Evolutionary conservation across 2,888 invertebrate genomes (phyloP).

Genomic region (Dendrolimus pini): DNA sequence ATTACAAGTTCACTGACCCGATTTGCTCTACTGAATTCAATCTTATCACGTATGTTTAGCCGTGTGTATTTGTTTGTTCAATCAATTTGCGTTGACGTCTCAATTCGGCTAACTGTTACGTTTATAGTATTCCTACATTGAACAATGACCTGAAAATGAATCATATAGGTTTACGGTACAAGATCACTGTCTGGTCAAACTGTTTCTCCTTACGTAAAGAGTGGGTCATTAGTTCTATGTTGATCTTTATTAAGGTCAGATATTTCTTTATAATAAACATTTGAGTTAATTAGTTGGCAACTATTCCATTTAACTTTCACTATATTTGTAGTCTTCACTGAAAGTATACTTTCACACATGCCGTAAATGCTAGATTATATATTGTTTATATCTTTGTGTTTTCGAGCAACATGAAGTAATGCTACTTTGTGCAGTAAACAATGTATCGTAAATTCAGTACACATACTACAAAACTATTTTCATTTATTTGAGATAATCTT

Average conservation of each 20-base stretch:
- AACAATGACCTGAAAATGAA: slow-evolving; percentile 66
- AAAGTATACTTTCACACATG: too few species aligned
- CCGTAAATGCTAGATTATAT: too few species aligned
- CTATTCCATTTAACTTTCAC: too few species aligned
- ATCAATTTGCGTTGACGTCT: slow-evolving; percentile 58
- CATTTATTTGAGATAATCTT: too few species aligned
- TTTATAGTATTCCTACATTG: slow-evolving; percentile 35
- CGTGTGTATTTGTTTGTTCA: slow-evolving; percentile 48
- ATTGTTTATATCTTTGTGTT: too few species aligned
- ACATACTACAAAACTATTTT: too few species aligned
- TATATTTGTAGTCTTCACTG: too few species aligned
- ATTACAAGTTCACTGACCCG: slow-evolving; percentile 37
- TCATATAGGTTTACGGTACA: slow-evolving; percentile 50
- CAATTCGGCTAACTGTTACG: slow-evolving; percentile 67
- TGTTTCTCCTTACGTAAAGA: slow-evolving; percentile 27
- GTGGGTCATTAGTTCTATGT: not conserved
- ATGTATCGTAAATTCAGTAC: too few species aligned
- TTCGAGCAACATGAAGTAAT: too few species aligned
- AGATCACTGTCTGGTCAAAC: slow-evolving; percentile 32
- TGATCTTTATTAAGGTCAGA: not conserved
- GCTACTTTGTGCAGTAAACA: too few species aligned
- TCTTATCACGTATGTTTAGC: slow-evolving; percentile 48
- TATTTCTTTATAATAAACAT: slow-evolving; percentile 11
- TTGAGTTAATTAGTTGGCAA: too few species aligned
- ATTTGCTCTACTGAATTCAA: slow-evolving; percentile 43